Evolutionary conservation across 2,888 invertebrate species (phyloP).

Genomic region (Ichneumoninae sp.): DNA sequence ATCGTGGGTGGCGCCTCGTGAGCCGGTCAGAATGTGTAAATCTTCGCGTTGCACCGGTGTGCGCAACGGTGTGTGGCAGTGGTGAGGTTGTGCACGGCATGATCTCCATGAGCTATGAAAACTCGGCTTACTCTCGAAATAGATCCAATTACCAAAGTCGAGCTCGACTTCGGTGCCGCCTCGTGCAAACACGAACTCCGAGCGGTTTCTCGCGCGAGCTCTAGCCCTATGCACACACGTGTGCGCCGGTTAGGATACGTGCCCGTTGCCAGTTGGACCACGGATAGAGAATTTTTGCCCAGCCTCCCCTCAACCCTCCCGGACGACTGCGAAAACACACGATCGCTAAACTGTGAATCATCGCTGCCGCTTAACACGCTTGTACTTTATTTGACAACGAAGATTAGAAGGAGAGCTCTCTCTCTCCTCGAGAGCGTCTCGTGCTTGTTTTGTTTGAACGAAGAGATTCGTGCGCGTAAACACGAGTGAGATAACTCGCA

Average conservation of each 20-base stretch:
- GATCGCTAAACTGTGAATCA: slow-evolving; percentile 30
- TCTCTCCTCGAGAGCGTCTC: neutral
- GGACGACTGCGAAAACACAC: slow-evolving; percentile 26
- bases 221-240: slow-evolving; percentile 8
- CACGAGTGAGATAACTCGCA: neutral
- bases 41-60: slow-evolving; percentile 19
- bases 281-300: slow-evolving; percentile 17
- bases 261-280: slow-evolving; percentile 2
- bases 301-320: slow-evolving; percentile 15
- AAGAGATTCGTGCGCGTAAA: slow-evolving; percentile 41
- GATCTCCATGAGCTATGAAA: slow-evolving; percentile 46
- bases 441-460: slow-evolving; percentile 23
- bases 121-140: slow-evolving; percentile 65
- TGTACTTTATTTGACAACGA: slow-evolving; percentile 35
- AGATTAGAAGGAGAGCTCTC: slow-evolving; percentile 17
- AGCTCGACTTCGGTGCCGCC: slow-evolving; percentile 39
- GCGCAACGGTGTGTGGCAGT: slow-evolving; percentile 11
- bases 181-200: slow-evolving; percentile 44
- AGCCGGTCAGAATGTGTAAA: slow-evolving; percentile 39
- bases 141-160: slow-evolving; percentile 64
- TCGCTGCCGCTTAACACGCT: slow-evolving; percentile 12
- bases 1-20: slow-evolving; percentile 54
- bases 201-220: slow-evolving; percentile 12
- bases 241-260: neutral
- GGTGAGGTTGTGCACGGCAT: neutral